These are phyloP conservation scores for Pandemis corylana DNA, from an alignment of 2,888 invertebrate genomes.

Conservation along the genomic window DNA sequence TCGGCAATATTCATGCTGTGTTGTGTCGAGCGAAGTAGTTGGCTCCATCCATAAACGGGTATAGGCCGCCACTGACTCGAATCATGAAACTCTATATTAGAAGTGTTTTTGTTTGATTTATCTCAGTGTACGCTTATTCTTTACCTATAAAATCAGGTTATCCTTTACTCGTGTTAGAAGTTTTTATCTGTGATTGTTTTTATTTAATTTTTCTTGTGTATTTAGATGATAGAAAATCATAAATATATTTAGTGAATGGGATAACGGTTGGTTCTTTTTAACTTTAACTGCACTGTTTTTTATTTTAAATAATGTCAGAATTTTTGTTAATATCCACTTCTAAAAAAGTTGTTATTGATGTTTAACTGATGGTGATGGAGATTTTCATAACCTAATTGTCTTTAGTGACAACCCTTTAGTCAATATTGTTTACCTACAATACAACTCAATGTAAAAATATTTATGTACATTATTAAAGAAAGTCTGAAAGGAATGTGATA, in stretches of 20 bases:
- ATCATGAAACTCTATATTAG: conserved; percentile 5
- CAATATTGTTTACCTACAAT: conserved; percentile 50
- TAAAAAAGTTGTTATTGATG: conserved; percentile 18
- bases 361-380: conserved; percentile 61
- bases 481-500: conserved; percentile 62
- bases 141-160: conserved; percentile 31
- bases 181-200: conserved; percentile 41
- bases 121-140: conserved; percentile 27
- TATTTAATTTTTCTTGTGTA: conserved; percentile 36
- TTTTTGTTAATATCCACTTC: conserved; percentile 16
- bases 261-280: conserved; percentile 22
- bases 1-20: not conserved
- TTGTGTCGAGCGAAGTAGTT: conserved; percentile 1
- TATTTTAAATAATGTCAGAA: not conserved
- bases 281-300: not conserved
- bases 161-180: conserved; percentile 29
- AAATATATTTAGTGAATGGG: conserved; percentile 32
- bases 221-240: conserved; percentile 39
- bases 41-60: not conserved
- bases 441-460: conserved; percentile 55
- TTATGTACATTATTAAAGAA: conserved; percentile 61
- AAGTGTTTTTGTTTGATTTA: conserved; percentile 17
- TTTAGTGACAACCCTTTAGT: conserved; percentile 49
- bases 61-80: not conserved
- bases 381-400: conserved; percentile 51